A percentile compares a stretch with the other conserved stretches of the same genome.
These are phyloP conservation scores for Telmatochromis brichardi DNA, from an alignment of 2,113 vertebrate species.

Conservation along the genomic window DNA sequence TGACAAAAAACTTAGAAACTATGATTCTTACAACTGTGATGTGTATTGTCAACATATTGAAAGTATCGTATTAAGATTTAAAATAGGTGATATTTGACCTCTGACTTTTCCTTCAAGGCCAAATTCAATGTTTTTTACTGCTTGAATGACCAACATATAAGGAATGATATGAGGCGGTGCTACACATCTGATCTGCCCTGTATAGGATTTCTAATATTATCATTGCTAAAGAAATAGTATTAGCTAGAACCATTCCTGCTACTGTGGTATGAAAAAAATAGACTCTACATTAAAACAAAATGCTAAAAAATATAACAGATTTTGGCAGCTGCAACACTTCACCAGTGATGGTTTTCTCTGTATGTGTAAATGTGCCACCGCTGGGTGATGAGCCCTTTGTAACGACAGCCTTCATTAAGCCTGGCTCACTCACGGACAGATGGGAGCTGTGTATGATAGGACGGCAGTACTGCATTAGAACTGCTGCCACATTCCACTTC, in stretches of 20 bases:
- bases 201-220: not conserved
- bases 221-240: not conserved
- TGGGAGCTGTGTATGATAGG: slow-evolving; percentile 39
- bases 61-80: not conserved
- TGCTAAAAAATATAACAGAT: not conserved
- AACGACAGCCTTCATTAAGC: slow-evolving; percentile 48
- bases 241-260: not conserved
- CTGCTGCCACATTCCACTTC: slow-evolving; percentile 49
- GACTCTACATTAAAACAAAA: not conserved
- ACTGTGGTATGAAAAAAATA: not conserved
- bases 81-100: not conserved
- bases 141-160: not conserved
- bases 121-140: not conserved
- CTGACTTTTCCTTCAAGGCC: not conserved
- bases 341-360: not conserved
- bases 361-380: slow-evolving; percentile 1
- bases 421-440: slow-evolving; percentile 33
- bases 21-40: not conserved
- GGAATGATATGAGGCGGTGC: not conserved
- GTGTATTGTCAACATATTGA: not conserved
- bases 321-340: not conserved
- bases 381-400: slow-evolving; percentile 35
- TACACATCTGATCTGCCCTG: not conserved
- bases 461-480: slow-evolving; percentile 50
- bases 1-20: not conserved